Conservation (phyloP, 2,888 invertebrate species). For the Entomobrya multifasciata region DNA sequence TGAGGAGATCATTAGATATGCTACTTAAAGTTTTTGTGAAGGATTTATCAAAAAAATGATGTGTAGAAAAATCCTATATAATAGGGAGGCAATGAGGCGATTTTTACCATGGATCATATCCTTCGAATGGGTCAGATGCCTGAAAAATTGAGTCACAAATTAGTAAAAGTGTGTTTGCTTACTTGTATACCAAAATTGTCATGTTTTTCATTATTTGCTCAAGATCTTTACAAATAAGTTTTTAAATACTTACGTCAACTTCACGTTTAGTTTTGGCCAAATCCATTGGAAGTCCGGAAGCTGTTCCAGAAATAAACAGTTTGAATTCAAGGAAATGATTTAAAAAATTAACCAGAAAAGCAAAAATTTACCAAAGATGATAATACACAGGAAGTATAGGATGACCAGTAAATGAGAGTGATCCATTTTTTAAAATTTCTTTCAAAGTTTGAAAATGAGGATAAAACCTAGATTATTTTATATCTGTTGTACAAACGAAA, state of each 20-base stretch:
- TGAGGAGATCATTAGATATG: background rate
- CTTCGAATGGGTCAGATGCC: constrained; percentile 63
- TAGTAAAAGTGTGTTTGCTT: background rate
- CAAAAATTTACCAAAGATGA: background rate
- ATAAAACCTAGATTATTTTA: background rate
- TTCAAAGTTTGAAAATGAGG: background rate
- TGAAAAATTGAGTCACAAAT: constrained; percentile 41
- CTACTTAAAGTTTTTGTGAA: background rate
- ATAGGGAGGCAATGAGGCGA: background rate
- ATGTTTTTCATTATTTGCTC: constrained; percentile 6
- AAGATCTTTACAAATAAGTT: constrained; percentile 19
- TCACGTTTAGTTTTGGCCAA: constrained; percentile 46
- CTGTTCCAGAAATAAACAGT: constrained; percentile 35
- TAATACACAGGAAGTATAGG: constrained; percentile 6
- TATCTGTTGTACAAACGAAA: background rate
- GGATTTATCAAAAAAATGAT: background rate
- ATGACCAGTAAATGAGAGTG: background rate
- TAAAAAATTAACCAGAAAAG: background rate
- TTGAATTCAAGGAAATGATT: constrained; percentile 11
- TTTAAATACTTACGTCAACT: constrained; percentile 63
- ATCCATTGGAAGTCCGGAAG: constrained; percentile 20
- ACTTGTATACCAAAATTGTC: too few species aligned
- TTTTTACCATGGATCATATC: constrained; percentile 63
- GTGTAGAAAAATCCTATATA: too few species aligned
- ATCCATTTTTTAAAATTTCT: constrained; percentile 23